phyloP scores from a whole-genome alignment of 2,888 invertebrate genomes.

The Agapetus fuscipes region DNA sequence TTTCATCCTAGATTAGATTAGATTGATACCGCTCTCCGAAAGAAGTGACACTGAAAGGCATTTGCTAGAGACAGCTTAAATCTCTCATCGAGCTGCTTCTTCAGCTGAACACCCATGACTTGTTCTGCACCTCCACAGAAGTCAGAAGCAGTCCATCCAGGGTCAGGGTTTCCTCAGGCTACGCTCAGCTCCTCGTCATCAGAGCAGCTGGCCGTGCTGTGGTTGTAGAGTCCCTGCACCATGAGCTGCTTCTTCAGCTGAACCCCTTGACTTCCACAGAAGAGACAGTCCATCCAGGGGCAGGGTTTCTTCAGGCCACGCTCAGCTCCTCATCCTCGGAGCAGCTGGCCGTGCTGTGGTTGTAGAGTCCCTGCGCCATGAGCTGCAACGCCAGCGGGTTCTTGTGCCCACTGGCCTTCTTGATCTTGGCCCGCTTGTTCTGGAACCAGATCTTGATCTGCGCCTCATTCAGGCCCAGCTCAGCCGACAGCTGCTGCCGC shows the following conservation, averaged over 20 bases:
- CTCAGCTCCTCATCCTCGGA: slow-evolving; percentile 60
- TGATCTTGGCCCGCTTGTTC: slow-evolving; percentile 87
- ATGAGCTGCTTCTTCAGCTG: slow-evolving; percentile 65
- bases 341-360: slow-evolving; percentile 70
- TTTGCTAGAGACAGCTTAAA: too few relatives aligned
- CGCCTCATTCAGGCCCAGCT: slow-evolving; percentile 86
- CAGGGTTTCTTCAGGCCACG: too few relatives aligned
- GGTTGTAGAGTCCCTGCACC: slow-evolving; percentile 83
- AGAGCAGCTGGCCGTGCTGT: slow-evolving; percentile 64
- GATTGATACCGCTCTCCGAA: too few relatives aligned
- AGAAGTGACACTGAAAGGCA: too few relatives aligned
- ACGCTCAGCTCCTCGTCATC: slow-evolving; percentile 60
- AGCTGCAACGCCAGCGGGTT: slow-evolving; percentile 64
- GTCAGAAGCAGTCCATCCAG: too few relatives aligned
- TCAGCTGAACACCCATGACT: too few relatives aligned
- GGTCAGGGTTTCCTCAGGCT: too few relatives aligned
- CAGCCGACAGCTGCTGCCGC: slow-evolving; percentile 58
- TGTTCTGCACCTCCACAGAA: too few relatives aligned
- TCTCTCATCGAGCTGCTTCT: too few relatives aligned
- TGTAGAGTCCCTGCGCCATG: slow-evolving; percentile 80
- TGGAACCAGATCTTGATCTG: slow-evolving; percentile 98
- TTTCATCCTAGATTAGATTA: too few relatives aligned
- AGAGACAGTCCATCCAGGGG: too few relatives aligned
- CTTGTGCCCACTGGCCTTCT: slow-evolving; percentile 63
- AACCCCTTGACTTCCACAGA: too few relatives aligned